Evolutionary conservation across 2,888 invertebrate genomes (phyloP).

Genomic region (Melolontha melolontha): DNA sequence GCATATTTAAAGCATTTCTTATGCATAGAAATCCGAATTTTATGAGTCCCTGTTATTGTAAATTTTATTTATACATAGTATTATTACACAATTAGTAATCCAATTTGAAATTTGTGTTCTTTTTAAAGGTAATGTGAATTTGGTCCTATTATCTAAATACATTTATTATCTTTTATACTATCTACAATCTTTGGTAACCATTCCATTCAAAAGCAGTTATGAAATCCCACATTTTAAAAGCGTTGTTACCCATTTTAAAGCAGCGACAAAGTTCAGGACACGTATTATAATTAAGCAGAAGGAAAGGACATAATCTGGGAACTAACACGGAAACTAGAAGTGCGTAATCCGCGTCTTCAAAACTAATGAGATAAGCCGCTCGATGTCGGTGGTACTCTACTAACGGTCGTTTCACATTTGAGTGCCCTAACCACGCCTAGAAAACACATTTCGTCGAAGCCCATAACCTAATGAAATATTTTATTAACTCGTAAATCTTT

Average conservation of each 20-base stretch:
- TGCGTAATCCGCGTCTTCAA: constrained; percentile 30
- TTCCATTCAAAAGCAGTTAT: not conserved
- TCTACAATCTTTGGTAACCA: constrained; percentile 5
- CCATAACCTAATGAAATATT: constrained; percentile 34
- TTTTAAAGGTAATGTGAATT: too few species aligned
- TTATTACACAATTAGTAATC: too few species aligned
- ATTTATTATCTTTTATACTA: too few species aligned
- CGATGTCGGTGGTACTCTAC: constrained; percentile 6
- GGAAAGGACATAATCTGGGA: constrained; percentile 31
- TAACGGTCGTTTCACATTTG: constrained; percentile 5
- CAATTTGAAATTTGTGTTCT: too few species aligned
- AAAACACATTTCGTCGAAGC: constrained; percentile 18
- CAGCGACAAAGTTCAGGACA: constrained; percentile 19
- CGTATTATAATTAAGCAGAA: constrained; percentile 30
- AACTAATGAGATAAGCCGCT: constrained; percentile 36
- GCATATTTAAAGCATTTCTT: too few species aligned
- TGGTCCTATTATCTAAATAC: too few species aligned
- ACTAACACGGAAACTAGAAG: constrained; percentile 29
- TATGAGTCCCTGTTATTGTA: too few species aligned
- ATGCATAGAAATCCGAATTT: too few species aligned
- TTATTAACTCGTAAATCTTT: constrained; percentile 32
- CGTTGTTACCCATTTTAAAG: not conserved
- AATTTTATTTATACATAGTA: too few species aligned
- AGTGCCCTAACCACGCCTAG: constrained; percentile 26
- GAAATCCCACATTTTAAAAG: constrained; percentile 3